phyloP scores from a whole-genome alignment of 1,140 invertebrate species.

The Eupeodes corollae region DNA sequence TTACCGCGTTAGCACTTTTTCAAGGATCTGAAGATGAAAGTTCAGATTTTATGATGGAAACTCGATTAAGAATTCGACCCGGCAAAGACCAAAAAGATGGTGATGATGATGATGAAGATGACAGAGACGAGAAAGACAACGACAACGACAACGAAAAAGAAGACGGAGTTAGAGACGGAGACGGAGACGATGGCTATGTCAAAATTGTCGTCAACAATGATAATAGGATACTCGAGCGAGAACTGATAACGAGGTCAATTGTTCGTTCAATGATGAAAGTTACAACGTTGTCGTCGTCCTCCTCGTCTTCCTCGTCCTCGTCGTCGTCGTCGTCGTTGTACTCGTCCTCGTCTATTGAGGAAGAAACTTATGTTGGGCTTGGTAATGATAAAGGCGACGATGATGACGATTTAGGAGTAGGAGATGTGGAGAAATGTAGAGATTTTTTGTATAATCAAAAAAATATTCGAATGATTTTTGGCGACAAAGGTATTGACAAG shows the following conservation, averaged over 20 bases:
- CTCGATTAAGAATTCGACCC: conserved; percentile 5
- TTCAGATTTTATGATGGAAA: conserved; percentile 11
- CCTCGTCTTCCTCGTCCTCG: too few relatives aligned
- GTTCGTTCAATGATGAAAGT: not conserved
- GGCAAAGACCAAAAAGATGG: too few relatives aligned
- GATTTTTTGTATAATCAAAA: too few relatives aligned
- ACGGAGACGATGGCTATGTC: not conserved
- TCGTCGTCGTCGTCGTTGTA: too few relatives aligned
- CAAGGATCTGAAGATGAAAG: conserved; percentile 8
- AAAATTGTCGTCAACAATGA: not conserved
- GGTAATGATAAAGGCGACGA: too few relatives aligned
- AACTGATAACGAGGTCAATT: conserved; percentile 8
- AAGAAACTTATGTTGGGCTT: too few relatives aligned
- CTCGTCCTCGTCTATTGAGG: too few relatives aligned
- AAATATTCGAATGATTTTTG: too few relatives aligned
- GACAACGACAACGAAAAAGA: conserved; percentile 1
- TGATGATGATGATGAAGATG: too few relatives aligned
- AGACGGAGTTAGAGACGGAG: conserved; percentile 1
- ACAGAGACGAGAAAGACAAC: not conserved
- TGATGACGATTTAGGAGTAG: too few relatives aligned
- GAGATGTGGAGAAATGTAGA: too few relatives aligned
- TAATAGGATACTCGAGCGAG: not conserved
- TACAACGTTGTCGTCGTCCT: not conserved
- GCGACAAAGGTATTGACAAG: not conserved
- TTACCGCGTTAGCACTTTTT: conserved; percentile 1